These are phyloP conservation scores for Littorina saxatilis DNA, from an alignment of 1,140 invertebrate genomes.

Conservation along the genomic window DNA sequence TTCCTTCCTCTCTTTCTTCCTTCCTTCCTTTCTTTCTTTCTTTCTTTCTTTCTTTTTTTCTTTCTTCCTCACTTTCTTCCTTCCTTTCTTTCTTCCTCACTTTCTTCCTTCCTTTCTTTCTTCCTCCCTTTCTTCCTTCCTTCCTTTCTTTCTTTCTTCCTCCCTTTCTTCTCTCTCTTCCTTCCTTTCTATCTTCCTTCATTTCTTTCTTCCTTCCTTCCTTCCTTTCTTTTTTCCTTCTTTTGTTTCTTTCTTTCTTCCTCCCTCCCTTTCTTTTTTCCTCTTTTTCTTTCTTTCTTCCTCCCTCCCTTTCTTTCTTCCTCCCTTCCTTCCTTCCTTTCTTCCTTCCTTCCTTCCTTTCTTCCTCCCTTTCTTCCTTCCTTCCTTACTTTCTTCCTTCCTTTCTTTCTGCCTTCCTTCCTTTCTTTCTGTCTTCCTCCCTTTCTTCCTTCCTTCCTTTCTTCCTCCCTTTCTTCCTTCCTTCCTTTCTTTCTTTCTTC, in stretches of 20 bases:
- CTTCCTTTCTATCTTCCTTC: not conserved
- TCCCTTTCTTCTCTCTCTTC: not conserved
- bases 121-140: not conserved
- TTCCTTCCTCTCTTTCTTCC: not conserved
- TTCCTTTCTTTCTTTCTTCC: not conserved
- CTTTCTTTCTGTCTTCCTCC: too few relatives aligned
- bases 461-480: too few relatives aligned
- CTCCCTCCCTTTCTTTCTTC: not conserved
- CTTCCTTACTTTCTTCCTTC: not conserved
- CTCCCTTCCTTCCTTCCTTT: not conserved
- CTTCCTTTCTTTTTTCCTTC: not conserved
- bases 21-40: not conserved
- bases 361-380: not conserved
- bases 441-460: not conserved
- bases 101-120: not conserved
- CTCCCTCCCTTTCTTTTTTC: not conserved
- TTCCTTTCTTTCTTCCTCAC: not conserved
- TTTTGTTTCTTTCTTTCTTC: not conserved
- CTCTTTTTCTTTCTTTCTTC: not conserved
- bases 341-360: not conserved
- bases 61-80: not conserved
- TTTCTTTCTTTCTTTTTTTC: not conserved
- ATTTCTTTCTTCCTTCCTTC: not conserved
- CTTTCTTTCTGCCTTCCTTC: not conserved
- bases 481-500: too few relatives aligned